Evolutionary conservation across 2,888 invertebrate species (phyloP).

Genomic region (Spilosoma lubricipeda): DNA sequence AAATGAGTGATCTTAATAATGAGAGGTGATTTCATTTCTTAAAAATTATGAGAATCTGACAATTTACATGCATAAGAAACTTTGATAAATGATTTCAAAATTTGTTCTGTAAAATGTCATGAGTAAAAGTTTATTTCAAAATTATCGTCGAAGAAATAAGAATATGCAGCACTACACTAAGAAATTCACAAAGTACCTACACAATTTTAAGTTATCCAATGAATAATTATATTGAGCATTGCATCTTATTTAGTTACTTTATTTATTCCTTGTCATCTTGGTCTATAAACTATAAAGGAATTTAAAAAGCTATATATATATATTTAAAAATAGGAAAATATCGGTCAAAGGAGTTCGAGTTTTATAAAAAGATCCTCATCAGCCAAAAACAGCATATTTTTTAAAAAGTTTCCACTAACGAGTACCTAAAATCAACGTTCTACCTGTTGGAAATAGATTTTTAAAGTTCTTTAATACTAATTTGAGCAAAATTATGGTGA

Average conservation of each 20-base stretch:
- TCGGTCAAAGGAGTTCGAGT: too few relatives aligned
- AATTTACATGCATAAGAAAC: not conserved
- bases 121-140: not conserved
- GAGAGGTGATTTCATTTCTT: not conserved
- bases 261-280: too few relatives aligned
- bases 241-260: too few relatives aligned
- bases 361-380: not conserved
- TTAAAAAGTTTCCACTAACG: not conserved
- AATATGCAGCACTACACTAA: too few relatives aligned
- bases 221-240: too few relatives aligned
- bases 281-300: too few relatives aligned
- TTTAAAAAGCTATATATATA: not conserved
- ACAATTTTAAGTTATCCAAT: too few relatives aligned
- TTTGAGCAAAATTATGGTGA: not conserved
- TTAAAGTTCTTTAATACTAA: not conserved
- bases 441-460: not conserved
- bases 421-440: not conserved
- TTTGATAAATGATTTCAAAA: not conserved
- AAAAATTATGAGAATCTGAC: constrained; percentile 24
- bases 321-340: too few relatives aligned
- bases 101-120: not conserved
- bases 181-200: too few relatives aligned
- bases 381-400: not conserved
- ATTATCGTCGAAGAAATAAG: not conserved
- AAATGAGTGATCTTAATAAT: not conserved